Percentiles rank a stretch among this genome's conserved stretches.
These are phyloP conservation scores for Silurus asotus DNA, from an alignment of 2,113 vertebrate genomes.

Conservation along the genomic window DNA sequence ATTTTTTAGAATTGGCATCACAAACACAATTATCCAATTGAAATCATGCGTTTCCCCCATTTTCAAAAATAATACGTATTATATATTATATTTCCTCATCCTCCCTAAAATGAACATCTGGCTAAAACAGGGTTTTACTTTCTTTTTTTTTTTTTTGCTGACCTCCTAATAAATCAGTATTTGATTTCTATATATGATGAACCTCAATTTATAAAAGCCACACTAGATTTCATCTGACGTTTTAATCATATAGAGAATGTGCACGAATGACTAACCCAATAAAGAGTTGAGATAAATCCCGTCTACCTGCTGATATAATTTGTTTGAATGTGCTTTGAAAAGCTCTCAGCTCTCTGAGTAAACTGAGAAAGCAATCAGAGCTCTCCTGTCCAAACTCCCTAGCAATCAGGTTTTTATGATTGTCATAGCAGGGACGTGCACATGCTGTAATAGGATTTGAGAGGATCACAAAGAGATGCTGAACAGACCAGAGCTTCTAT, in stretches of 20 bases:
- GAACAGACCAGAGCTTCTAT: constrained; percentile 27
- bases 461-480: constrained; percentile 26
- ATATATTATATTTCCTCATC: background rate
- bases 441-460: constrained; percentile 31
- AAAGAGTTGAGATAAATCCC: constrained; percentile 23
- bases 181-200: constrained; percentile 13
- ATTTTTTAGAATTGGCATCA: background rate
- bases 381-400: constrained; percentile 25
- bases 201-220: constrained; percentile 12
- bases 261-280: constrained; percentile 24
- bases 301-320: constrained; percentile 37
- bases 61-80: background rate
- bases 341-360: constrained; percentile 25
- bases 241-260: constrained; percentile 25
- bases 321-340: constrained; percentile 17
- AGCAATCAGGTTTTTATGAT: constrained; percentile 40
- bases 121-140: background rate
- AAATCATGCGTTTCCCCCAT: background rate
- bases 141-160: constrained; percentile 3
- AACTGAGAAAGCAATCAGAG: constrained; percentile 42
- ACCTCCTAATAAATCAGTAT: constrained; percentile 12
- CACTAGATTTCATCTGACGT: constrained; percentile 30
- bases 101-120: background rate
- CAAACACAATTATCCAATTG: background rate
- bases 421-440: constrained; percentile 34